Percentiles rank a stretch among this genome's conserved stretches.
These are phyloP conservation scores for Piscicola geometra DNA, from an alignment of 2,888 invertebrate species.

Conservation along the genomic window DNA sequence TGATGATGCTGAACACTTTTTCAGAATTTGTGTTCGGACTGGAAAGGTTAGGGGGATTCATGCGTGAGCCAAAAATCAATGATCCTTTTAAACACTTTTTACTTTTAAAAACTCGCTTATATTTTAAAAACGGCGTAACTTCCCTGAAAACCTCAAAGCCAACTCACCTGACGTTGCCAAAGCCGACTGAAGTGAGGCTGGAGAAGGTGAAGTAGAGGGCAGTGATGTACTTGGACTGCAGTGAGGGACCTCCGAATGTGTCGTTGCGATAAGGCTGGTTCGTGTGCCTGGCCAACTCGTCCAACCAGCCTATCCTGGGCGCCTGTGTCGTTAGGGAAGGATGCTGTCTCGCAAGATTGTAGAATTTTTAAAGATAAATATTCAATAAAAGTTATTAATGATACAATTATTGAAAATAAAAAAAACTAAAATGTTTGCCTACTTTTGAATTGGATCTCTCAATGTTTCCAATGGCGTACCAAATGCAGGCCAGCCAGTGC, in stretches of 20 bases:
- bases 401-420: too few species aligned
- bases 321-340: slow-evolving; percentile 54
- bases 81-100: too few species aligned
- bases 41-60: too few species aligned
- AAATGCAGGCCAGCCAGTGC: slow-evolving; percentile 97
- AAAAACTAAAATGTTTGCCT: not conserved
- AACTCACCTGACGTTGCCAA: slow-evolving; percentile 57
- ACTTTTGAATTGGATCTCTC: slow-evolving; percentile 15
- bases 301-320: slow-evolving; percentile 90
- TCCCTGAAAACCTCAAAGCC: not conserved
- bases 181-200: slow-evolving; percentile 89
- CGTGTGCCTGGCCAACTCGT: slow-evolving; percentile 85
- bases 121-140: too few species aligned
- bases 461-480: slow-evolving; percentile 89
- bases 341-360: not conserved
- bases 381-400: not conserved
- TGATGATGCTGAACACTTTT: slow-evolving; percentile 92
- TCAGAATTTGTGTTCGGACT: slow-evolving; percentile 92
- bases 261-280: slow-evolving; percentile 70
- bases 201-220: slow-evolving; percentile 97
- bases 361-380: slow-evolving; percentile 3
- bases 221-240: slow-evolving; percentile 75
- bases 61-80: too few species aligned
- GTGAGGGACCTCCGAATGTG: slow-evolving; percentile 64
- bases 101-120: too few species aligned